A percentile compares a stretch with the other conserved stretches of the same genome.
phyloP scores from a whole-genome alignment of 2,797 vertebrate genomes.

The Phalloptychus januarius region DNA sequence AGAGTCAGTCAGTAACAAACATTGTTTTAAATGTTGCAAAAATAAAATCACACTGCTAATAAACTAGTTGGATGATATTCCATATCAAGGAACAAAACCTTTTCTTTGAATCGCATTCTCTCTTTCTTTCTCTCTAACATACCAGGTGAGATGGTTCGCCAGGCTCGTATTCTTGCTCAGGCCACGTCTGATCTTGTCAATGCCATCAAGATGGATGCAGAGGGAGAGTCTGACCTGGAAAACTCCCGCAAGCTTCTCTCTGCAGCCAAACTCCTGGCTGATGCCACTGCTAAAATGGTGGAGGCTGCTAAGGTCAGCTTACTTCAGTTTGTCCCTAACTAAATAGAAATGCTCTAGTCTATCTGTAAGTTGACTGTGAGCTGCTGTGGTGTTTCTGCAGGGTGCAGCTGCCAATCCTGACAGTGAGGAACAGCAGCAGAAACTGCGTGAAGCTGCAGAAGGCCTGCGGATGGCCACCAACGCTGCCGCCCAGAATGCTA shows the following conservation, averaged over 20 bases:
- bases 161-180: conserved; percentile 96
- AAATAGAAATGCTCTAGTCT: neutral
- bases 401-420: conserved; percentile 96
- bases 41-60: neutral
- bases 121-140: neutral
- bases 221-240: conserved; percentile 94
- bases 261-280: conserved; percentile 93
- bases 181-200: conserved; percentile 97
- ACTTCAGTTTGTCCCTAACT: neutral
- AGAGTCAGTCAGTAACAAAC: neutral
- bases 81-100: neutral
- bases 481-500: conserved; percentile 94
- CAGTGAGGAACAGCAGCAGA: conserved; percentile 97
- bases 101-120: neutral
- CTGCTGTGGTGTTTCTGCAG: conserved; percentile 61
- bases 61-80: neutral
- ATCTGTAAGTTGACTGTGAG: neutral
- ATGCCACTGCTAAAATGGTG: conserved; percentile 98
- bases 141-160: conserved; percentile 98
- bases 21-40: neutral
- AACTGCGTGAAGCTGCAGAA: conserved; percentile 92
- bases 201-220: conserved; percentile 96
- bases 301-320: conserved; percentile 93
- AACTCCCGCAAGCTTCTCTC: conserved; percentile 97
- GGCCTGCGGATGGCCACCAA: conserved; percentile 97